Evolutionary conservation across 2,113 vertebrate genomes (phyloP).

Genomic region (Speoplatyrhinus poulsoni): DNA sequence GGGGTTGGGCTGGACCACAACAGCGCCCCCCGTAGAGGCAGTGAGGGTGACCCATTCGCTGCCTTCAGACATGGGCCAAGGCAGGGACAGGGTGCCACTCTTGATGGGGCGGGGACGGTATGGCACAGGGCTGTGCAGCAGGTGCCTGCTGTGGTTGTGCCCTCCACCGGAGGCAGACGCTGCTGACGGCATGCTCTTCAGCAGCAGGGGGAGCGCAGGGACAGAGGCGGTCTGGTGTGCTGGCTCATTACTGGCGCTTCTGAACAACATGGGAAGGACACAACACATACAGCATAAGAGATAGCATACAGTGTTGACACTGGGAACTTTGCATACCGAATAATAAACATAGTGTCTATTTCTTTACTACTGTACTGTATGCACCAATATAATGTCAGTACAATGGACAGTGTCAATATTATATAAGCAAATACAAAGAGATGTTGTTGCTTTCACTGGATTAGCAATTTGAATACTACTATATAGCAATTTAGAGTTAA

Average conservation of each 20-base stretch:
- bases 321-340: too few species aligned
- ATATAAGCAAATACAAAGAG: too few species aligned
- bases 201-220: constrained; percentile 36
- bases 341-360: not conserved
- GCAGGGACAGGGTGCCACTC: constrained; percentile 32
- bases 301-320: too few species aligned
- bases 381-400: not conserved
- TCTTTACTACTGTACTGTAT: not conserved
- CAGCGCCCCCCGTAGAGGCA: constrained; percentile 1
- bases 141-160: constrained; percentile 40
- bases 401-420: too few species aligned
- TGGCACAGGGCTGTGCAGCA: constrained; percentile 59
- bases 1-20: constrained; percentile 21
- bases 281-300: too few species aligned
- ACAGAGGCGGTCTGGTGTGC: constrained; percentile 32
- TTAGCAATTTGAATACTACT: not conserved
- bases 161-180: constrained; percentile 28
- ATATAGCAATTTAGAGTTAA: not conserved
- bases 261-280: constrained; percentile 15
- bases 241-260: constrained; percentile 51
- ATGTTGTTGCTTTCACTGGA: too few species aligned
- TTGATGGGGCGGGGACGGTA: constrained; percentile 70
- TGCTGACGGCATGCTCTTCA: constrained; percentile 35
- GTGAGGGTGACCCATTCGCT: constrained; percentile 60
- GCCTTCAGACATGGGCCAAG: constrained; percentile 62